phyloP scores from a whole-genome alignment of 1,140 invertebrate genomes.

The Arctopsyche grandis region DNA sequence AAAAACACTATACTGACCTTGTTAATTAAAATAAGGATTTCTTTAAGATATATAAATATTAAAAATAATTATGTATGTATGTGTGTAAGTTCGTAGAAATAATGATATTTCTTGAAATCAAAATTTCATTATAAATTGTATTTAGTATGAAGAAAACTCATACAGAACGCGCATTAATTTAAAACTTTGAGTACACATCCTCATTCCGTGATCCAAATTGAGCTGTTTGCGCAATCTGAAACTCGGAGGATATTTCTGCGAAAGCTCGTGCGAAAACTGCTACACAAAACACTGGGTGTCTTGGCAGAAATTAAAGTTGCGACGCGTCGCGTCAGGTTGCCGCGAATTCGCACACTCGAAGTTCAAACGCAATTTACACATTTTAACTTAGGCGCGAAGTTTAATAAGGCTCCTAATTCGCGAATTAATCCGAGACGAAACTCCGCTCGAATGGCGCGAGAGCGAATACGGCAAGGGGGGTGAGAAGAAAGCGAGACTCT shows the following conservation, averaged over 20 bases:
- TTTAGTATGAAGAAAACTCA: too few species aligned
- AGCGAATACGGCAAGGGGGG: too few species aligned
- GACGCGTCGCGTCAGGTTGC: neutral
- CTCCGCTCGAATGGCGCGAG: too few species aligned
- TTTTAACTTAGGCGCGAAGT: conserved; percentile 37
- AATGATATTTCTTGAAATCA: too few species aligned
- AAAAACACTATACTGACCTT: too few species aligned
- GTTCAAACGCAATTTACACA: conserved; percentile 49
- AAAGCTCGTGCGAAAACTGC: neutral
- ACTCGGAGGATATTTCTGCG: neutral
- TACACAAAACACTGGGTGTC: neutral
- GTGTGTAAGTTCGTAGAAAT: too few species aligned
- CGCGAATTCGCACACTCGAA: conserved; percentile 39
- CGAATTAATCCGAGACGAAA: conserved; percentile 34
- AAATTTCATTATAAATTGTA: too few species aligned
- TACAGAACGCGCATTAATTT: neutral
- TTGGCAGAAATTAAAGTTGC: conserved; percentile 13
- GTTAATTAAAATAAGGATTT: too few species aligned
- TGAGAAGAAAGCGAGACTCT: too few species aligned
- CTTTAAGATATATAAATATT: too few species aligned
- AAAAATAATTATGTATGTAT: too few species aligned
- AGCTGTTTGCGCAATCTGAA: conserved; percentile 10
- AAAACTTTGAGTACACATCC: neutral
- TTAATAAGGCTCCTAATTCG: conserved; percentile 44
- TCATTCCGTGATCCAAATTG: conserved; percentile 12